These are phyloP conservation scores for Clinocottus analis DNA, from an alignment of 2,113 vertebrate species.

Conservation along the genomic window DNA sequence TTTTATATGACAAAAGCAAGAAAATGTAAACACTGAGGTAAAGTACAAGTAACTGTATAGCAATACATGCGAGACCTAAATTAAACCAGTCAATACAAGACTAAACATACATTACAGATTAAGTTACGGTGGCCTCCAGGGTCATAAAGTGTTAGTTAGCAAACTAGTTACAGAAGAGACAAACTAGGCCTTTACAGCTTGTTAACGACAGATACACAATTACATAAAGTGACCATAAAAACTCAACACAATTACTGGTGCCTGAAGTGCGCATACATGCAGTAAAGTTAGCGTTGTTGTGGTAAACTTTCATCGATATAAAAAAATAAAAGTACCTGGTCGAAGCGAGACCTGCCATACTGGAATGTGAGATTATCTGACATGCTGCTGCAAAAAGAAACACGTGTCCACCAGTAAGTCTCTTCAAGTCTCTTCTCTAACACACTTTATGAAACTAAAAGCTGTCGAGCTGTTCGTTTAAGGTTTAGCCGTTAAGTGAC, in stretches of 20 bases:
- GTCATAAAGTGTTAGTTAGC: too few species aligned
- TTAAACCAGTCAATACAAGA: not conserved
- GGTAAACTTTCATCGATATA: not conserved
- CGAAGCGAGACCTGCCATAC: conserved; percentile 88
- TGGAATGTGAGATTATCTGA: conserved; percentile 85
- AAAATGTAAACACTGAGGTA: too few species aligned
- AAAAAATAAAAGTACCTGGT: conserved; percentile 84
- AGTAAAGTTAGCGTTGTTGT: not conserved
- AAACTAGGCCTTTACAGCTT: not conserved
- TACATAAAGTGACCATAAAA: not conserved
- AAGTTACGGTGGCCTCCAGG: too few species aligned
- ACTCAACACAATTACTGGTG: not conserved
- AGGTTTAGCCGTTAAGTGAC: not conserved
- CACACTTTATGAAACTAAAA: not conserved
- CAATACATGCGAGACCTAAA: too few species aligned
- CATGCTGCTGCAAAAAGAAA: conserved; percentile 71
- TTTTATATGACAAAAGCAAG: too few species aligned
- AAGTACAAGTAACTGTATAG: too few species aligned
- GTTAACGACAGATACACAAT: not conserved
- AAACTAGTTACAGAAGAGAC: too few species aligned
- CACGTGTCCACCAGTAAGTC: too few species aligned
- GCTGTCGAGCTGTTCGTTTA: not conserved
- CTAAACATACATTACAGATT: not conserved
- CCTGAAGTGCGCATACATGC: not conserved
- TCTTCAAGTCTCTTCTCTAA: not conserved